Evolutionary conservation across 1,140 invertebrate genomes (phyloP).

Genomic region (Halesus radiatus): DNA sequence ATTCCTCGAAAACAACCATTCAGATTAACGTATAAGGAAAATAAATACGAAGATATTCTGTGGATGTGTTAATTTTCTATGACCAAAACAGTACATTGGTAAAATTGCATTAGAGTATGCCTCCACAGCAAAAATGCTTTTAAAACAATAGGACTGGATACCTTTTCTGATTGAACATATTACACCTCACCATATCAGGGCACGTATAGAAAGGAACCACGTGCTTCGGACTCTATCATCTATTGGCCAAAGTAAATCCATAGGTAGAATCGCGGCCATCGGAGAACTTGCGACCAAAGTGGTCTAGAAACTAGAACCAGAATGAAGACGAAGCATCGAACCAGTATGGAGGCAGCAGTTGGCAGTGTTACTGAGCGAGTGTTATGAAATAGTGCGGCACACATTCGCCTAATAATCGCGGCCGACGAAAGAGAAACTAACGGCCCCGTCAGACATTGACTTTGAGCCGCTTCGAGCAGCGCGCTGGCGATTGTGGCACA

Average conservation of each 20-base stretch:
- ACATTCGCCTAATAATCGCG: constrained; percentile 35
- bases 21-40: no score
- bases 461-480: neutral
- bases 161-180: no score
- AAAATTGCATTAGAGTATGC: no score
- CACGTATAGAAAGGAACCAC: no score
- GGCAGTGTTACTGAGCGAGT: neutral
- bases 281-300: neutral
- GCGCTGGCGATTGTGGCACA: constrained; percentile 8
- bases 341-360: neutral
- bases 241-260: neutral
- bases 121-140: no score
- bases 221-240: neutral
- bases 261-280: neutral
- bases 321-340: neutral
- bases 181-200: no score
- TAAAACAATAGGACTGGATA: no score
- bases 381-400: constrained; percentile 34
- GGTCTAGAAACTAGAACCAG: neutral
- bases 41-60: no score
- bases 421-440: constrained; percentile 41
- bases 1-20: no score
- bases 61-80: no score
- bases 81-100: no score
- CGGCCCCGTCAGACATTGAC: constrained; percentile 33